Base-by-base conservation (phyloP, 2,888 invertebrate species). In the Drosophila merina region DNA sequence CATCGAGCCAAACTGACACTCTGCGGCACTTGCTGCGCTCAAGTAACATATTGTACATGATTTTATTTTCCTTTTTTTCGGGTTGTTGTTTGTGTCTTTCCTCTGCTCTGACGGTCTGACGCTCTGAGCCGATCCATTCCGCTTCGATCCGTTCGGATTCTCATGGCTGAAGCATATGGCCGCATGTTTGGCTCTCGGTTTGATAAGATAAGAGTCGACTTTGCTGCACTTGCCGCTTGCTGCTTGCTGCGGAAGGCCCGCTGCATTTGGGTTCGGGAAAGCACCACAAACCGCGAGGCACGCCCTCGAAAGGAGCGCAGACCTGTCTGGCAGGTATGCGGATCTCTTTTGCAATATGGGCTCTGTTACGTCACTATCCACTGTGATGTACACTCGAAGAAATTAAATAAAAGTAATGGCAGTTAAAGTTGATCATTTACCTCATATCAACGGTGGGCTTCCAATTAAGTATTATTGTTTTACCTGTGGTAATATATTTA, bases 1-100 rank as follows among this genome's bases (percentile, higher is more conserved):
- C 76, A 77, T 78, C 77, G 86, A 82, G 72, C 74, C 75, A 84
- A 84, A 88, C 89, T 88, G 85, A 88, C 82, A 79, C 83, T 72
- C 70, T 79, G 75, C 72, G 70, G 57, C 77, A 64, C 57, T 49
- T 75, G 59, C 68, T 71, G 74, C 75, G 81, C 77, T 84, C 75
- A 82, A 84, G 76, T 87, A 86, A 76, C 79, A 82, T 68, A 68
- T 80, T 47, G 59, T 58, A 47, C 33, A 42, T 40, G 63, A 68
- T 44, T 25, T 25, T 44, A 14, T 72, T 72, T 74, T 7, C 38
- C 57, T 9, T 33, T 42, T 42, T 45, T 64, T 60, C 6, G 5
- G 28, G 28, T 28, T 28, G 4, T 28, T 56, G 42, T 74, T 69
- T 76, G 58, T 54, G 57, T 77, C 74, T 78, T 67, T 62, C 26